A percentile compares a stretch with the other conserved stretches of the same genome.
phyloP scores from a whole-genome alignment of 2,888 invertebrate genomes.

The Meiosimyza decipiens region DNA sequence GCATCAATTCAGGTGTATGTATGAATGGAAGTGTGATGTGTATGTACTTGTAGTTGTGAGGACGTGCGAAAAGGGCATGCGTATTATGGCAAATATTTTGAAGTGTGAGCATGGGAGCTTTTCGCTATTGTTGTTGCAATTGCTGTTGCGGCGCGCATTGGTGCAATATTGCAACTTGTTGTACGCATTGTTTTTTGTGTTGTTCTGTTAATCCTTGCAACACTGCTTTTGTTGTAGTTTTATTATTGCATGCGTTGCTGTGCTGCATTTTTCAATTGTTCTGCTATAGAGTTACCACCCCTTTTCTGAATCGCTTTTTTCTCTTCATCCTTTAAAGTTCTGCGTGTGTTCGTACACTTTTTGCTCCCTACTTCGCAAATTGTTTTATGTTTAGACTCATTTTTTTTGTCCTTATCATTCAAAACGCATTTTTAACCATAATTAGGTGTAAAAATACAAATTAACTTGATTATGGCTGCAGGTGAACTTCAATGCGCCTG shows the following conservation, averaged over 20 bases:
- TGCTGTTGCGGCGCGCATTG: neutral
- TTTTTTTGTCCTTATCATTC: neutral
- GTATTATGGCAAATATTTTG: conserved; percentile 6
- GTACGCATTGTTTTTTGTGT: conserved; percentile 3
- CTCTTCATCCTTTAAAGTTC: neutral
- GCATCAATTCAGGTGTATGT: neutral
- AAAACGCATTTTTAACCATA: conserved; percentile 5
- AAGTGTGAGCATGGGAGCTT: neutral
- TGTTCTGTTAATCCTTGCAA: neutral
- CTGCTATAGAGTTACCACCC: conserved; percentile 24
- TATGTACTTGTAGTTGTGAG: neutral
- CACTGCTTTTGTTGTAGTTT: neutral
- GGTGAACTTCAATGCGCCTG: conserved; percentile 19
- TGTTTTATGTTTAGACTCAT: neutral
- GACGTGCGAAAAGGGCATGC: conserved; percentile 23
- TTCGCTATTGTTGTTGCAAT: neutral
- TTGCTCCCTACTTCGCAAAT: no score
- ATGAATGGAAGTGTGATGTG: neutral
- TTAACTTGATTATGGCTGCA: conserved; percentile 21
- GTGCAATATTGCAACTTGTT: conserved; percentile 12
- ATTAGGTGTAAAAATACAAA: conserved; percentile 34
- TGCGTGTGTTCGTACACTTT: neutral
- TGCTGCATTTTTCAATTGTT: neutral
- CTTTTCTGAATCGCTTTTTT: conserved; percentile 12
- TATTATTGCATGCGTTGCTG: conserved; percentile 1